Evolutionary conservation across 2,797 vertebrate species (phyloP), one percentile per base, ranked within the genome.

Genomic region (Schizopygopsis pylzovi): DNA sequence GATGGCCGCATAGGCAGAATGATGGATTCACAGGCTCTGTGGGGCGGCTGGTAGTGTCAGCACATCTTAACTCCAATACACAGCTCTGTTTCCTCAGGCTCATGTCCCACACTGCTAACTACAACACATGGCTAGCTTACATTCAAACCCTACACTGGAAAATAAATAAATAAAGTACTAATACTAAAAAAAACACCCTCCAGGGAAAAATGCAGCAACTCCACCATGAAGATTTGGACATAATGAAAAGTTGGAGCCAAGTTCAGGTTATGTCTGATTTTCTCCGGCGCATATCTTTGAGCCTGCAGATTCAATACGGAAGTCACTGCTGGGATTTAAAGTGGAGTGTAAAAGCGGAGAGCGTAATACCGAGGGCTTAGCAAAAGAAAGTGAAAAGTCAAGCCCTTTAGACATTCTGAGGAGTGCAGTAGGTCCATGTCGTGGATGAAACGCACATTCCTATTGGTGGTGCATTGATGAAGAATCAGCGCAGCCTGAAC

Each of bases 231-330:
- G 88, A 91, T 89, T 89, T 91, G 87, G 78, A 92, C 82, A 90
- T 92, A 91, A 93, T 93, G 86, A 91, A 93, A 94, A 92, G 89
- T 92, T 89, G 87, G 82, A 89, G 91, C 88, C 84, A 86, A 79
- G 91, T 91, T 92, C 88, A 92, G 91, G 93, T 92, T 92, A n/a
- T 82, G 86, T 81, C 91, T 92, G 89, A 93, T 92, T 87, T 81
- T 91, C 89, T 89, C 87, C 90, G 87, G 90, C 18, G 88, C 87
- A 87, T 92, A 92, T 93, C 87, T 82, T 85, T 92, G 90, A 90
- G 87, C 87, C 54, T 79, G 85, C 91, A 92, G 89, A 93, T 92
- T 86, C 90, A 91, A 93, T 93, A 91, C 88, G 88, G 85, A 89
- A 91, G 88, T 89, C 85, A 87, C 89, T 89, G 88, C 59, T 28